Percentiles rank a stretch among this genome's conserved stretches.
phyloP scores from a whole-genome alignment of 2,113 vertebrate species.

The Scomber scombrus region DNA sequence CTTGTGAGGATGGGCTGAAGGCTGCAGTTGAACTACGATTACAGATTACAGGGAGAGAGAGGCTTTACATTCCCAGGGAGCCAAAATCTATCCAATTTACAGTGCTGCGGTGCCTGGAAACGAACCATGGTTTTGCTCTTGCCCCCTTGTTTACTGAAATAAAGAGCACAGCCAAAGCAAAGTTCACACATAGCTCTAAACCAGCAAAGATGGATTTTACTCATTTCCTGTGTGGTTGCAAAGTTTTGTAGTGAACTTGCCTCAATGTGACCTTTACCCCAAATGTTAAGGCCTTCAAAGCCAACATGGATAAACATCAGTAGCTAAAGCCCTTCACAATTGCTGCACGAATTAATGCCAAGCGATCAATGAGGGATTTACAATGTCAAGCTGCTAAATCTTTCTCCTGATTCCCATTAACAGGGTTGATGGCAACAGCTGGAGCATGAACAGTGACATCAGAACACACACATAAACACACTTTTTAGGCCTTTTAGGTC shows the following conservation, averaged over 20 bases:
- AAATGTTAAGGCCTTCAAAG: constrained; percentile 74
- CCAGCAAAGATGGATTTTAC: constrained; percentile 32
- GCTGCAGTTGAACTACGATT: constrained; percentile 50
- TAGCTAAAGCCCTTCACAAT: constrained; percentile 56
- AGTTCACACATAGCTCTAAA: constrained; percentile 8
- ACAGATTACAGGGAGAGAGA: constrained; percentile 58
- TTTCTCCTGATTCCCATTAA: constrained; percentile 58
- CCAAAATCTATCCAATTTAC: constrained; percentile 43
- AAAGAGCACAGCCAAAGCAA: constrained; percentile 13
- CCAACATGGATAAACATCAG: constrained; percentile 63
- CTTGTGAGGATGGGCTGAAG: no score
- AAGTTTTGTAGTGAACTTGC: constrained; percentile 49
- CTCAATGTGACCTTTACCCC: constrained; percentile 69
- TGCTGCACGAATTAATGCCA: constrained; percentile 59
- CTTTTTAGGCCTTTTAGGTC: background rate
- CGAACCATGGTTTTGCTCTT: constrained; percentile 1
- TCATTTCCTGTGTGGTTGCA: constrained; percentile 42
- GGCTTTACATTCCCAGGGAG: constrained; percentile 60
- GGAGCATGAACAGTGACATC: constrained; percentile 24
- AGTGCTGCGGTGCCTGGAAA: constrained; percentile 45
- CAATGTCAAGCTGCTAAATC: constrained; percentile 66
- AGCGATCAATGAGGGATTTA: constrained; percentile 76
- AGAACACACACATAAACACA: background rate
- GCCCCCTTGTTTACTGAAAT: constrained; percentile 35
- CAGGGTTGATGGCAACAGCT: constrained; percentile 41